Conservation (phyloP, 2,888 invertebrate species). For the Chloromyia formosa region DNA sequence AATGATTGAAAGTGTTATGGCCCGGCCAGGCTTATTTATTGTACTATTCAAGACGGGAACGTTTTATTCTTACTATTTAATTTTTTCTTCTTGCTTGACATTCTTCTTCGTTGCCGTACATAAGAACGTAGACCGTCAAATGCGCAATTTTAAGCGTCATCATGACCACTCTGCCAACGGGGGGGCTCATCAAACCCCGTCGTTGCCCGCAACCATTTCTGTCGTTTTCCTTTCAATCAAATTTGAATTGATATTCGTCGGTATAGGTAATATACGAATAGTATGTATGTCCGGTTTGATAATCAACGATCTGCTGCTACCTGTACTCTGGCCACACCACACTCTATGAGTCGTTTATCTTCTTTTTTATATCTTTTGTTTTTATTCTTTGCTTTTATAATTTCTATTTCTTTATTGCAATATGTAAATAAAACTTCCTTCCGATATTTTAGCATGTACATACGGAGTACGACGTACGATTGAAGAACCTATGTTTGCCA, state of each 20-base stretch:
- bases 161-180: neutral
- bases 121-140: no score
- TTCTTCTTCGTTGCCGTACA: no score
- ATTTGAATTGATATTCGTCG: constrained; percentile 36
- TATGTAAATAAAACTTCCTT: constrained; percentile 51
- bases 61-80: neutral
- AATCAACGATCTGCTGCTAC: neutral
- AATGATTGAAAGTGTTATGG: constrained; percentile 40
- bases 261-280: constrained; percentile 5
- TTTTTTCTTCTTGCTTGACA: neutral
- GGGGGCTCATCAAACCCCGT: neutral
- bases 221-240: constrained; percentile 34
- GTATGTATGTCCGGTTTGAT: constrained; percentile 37
- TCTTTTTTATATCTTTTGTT: constrained; percentile 9
- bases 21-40: no score
- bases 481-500: neutral
- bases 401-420: constrained; percentile 39
- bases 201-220: neutral
- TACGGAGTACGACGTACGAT: no score
- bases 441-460: constrained; percentile 46
- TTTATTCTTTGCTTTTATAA: constrained; percentile 32
- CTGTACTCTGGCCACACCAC: no score
- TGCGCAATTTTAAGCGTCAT: neutral
- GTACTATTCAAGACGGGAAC: no score
- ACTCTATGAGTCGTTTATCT: no score